phyloP scores from a whole-genome alignment of 2,797 vertebrate species.

The Sus cebifrons region DNA sequence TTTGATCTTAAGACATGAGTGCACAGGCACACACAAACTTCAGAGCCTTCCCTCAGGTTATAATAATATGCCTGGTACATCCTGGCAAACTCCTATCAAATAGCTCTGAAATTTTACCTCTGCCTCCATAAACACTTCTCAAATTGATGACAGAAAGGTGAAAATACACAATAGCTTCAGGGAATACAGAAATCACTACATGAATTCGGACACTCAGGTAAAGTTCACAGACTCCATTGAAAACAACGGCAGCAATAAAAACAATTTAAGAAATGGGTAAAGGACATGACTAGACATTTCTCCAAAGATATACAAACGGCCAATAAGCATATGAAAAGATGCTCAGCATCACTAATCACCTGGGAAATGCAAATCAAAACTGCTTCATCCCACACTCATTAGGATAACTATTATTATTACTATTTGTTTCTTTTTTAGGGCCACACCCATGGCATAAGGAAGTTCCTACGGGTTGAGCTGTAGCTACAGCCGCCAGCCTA shows the following conservation, averaged over 20 bases:
- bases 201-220: neutral
- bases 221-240: constrained; percentile 5
- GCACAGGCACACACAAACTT: too few relatives aligned
- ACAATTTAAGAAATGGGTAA: neutral
- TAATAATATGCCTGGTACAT: neutral
- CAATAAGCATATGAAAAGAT: neutral
- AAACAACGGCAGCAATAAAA: neutral
- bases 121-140: constrained; percentile 46
- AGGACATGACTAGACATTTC: neutral
- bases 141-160: neutral
- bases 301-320: neutral
- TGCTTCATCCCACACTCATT: neutral
- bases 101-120: constrained; percentile 26
- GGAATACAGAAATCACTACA: neutral
- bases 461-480: too few relatives aligned
- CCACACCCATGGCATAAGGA: too few relatives aligned
- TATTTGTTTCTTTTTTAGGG: too few relatives aligned
- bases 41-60: neutral
- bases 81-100: neutral
- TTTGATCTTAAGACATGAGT: neutral
- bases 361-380: neutral
- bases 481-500: too few relatives aligned
- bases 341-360: neutral
- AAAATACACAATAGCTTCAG: neutral
- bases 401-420: neutral